Conservation (phyloP, 1,140 invertebrate genomes). For the Brachionus asplanchnoidis region DNA sequence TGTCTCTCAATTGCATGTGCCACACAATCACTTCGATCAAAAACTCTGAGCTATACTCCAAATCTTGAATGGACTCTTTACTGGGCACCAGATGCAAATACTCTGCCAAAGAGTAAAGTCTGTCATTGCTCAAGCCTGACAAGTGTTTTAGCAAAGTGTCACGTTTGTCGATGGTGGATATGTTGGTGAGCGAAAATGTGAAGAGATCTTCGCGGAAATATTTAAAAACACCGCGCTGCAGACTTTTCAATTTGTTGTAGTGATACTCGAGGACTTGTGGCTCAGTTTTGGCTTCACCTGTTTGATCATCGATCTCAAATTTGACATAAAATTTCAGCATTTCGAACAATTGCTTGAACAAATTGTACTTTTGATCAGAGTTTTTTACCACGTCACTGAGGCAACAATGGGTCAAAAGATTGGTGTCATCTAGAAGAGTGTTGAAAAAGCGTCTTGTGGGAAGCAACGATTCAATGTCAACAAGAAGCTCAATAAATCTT, state of each 20-base stretch:
- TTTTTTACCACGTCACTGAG: not conserved
- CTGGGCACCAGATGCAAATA: constrained; percentile 6
- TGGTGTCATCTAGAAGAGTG: constrained; percentile 85
- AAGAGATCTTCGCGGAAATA: constrained; percentile 76
- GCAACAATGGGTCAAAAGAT: constrained; percentile 75
- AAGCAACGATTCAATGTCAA: constrained; percentile 87
- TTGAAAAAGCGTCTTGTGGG: constrained; percentile 95
- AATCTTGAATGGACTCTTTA: not conserved
- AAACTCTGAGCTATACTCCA: constrained; percentile 29
- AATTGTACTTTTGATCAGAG: constrained; percentile 43
- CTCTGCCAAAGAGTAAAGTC: constrained; percentile 2
- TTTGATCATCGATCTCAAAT: constrained; percentile 96
- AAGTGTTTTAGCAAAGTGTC: constrained; percentile 81
- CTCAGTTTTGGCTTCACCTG: constrained; percentile 85
- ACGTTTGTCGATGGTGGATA: constrained; percentile 84
- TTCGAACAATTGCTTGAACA: constrained; percentile 73
- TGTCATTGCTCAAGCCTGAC: constrained; percentile 62
- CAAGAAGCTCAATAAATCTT: constrained; percentile 88
- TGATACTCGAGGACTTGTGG: constrained; percentile 86
- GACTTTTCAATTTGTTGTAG: constrained; percentile 79
- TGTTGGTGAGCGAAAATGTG: constrained; percentile 83
- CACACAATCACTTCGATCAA: constrained; percentile 27
- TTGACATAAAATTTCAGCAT: constrained; percentile 92
- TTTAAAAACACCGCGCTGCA: constrained; percentile 81
- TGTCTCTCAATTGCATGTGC: not conserved